phyloP scores from a whole-genome alignment of 2,888 invertebrate species.

The Cartodere bifasciata region DNA sequence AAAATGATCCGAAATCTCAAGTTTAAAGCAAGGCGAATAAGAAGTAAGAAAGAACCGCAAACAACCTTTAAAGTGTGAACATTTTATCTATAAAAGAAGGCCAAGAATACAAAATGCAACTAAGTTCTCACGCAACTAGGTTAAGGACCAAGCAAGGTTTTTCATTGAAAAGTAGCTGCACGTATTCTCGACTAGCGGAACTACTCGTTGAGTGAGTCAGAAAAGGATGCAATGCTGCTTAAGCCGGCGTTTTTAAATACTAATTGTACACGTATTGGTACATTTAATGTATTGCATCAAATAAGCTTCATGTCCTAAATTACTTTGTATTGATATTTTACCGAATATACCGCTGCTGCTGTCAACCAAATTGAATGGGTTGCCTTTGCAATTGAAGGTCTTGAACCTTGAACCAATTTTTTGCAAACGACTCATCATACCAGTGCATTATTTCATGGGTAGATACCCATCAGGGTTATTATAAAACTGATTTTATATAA shows the following conservation, averaged over 20 bases:
- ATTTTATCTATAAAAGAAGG: conserved; percentile 27
- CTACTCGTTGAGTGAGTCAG: conserved; percentile 14
- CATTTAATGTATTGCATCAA: conserved; percentile 22
- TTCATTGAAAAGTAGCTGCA: conserved; percentile 27
- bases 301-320: conserved; percentile 23
- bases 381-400: too few species aligned
- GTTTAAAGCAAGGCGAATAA: too few species aligned
- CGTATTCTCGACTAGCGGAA: conserved; percentile 20
- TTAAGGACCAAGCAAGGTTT: conserved; percentile 34
- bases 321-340: conserved; percentile 9
- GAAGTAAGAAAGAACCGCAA: too few species aligned
- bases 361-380: too few species aligned
- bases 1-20: too few species aligned
- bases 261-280: conserved; percentile 20
- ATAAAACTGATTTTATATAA: too few species aligned
- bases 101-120: conserved; percentile 33
- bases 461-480: too few species aligned
- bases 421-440: too few species aligned
- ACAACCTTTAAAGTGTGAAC: conserved; percentile 20
- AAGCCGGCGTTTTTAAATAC: too few species aligned
- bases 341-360: too few species aligned
- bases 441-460: too few species aligned
- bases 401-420: too few species aligned
- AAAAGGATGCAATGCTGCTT: conserved; percentile 20
- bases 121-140: conserved; percentile 34